Evolutionary conservation across 1,140 invertebrate genomes (phyloP), one percentile per base, ranked within the genome.

Genomic region (Pseudomyrmex pallidus): DNA sequence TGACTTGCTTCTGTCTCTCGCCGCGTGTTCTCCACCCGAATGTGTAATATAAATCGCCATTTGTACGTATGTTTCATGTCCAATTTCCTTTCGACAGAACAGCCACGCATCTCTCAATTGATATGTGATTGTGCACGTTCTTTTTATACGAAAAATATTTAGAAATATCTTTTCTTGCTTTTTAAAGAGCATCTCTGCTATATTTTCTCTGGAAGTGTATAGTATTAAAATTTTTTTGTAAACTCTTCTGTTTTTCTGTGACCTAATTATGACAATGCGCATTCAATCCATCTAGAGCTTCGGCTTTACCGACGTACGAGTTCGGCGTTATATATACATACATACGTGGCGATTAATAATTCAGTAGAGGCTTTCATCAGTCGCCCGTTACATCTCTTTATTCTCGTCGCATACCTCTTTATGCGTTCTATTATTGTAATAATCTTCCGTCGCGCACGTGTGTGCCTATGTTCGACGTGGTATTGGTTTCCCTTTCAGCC

Each of bases 361-460:
- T 74, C 59, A 2, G 44, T 0, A 7, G 10, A 15, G 4, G 17
- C 46, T 74, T 74, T 63, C 10, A 74, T 57, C 52, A 54, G 0
- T 15, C 44, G 20, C 56, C 56, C 25, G 50, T 56, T 56, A 48
- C 44, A 57, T 59, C 13, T 70, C 22, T 59, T 70, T 56, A 56
- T 17, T 35, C 52, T 5, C 44, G 35, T 10, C 64, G 4, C 5
- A 35, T 25, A 13, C 56, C 44, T 54, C 70, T 56, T 50, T 20
- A 72, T 12, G 15, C 46, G 56, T 80, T 15, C 52, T 44, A 70
- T 80, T 80, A 70, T 78, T 70, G 66, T 70, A 78, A 78, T 78
- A 80, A 59, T 70, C 66, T 46, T 59, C 54, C 52, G 20, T 80
- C 66, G 57, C 64, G 44, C 48, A 59, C 35, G 59, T 12, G 46